These are phyloP conservation scores for Cottoperca gobio DNA, from an alignment of 2,797 vertebrate species.

Conservation along the genomic window DNA sequence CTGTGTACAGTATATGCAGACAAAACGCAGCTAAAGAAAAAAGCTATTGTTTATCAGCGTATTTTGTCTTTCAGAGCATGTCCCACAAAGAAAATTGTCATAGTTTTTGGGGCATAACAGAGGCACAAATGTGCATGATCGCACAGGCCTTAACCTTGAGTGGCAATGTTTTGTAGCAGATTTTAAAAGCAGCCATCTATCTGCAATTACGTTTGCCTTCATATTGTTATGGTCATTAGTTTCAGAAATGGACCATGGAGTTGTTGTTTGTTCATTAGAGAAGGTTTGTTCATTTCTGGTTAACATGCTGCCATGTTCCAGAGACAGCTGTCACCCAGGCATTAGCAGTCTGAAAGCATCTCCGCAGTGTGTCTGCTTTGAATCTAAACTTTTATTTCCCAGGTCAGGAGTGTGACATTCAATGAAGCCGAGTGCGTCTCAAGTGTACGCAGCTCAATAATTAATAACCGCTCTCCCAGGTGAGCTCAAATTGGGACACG, in stretches of 20 bases:
- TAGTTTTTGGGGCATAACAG: slow-evolving; percentile 52
- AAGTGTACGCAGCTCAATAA: slow-evolving; percentile 95
- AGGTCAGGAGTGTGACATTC: slow-evolving; percentile 92
- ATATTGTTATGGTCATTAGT: slow-evolving; percentile 66
- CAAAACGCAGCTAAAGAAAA: slow-evolving; percentile 70
- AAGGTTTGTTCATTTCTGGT: slow-evolving; percentile 77
- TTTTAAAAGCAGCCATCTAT: slow-evolving; percentile 55
- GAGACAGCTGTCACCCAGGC: slow-evolving; percentile 81
- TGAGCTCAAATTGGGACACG: slow-evolving; percentile 95
- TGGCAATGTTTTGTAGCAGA: slow-evolving; percentile 49
- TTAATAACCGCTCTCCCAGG: slow-evolving; percentile 96
- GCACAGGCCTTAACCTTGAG: slow-evolving; percentile 65
- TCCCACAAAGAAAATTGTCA: slow-evolving; percentile 62
- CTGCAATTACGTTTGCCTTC: slow-evolving; percentile 59
- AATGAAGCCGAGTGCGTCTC: slow-evolving; percentile 90
- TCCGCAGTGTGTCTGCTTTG: slow-evolving; percentile 88
- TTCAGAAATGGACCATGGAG: slow-evolving; percentile 74
- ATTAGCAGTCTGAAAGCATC: slow-evolving; percentile 88
- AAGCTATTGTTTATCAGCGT: slow-evolving; percentile 65
- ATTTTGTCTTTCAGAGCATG: slow-evolving; percentile 39
- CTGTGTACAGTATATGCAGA: slow-evolving; percentile 75
- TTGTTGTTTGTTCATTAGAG: slow-evolving; percentile 77
- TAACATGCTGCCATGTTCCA: slow-evolving; percentile 71
- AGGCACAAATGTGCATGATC: slow-evolving; percentile 39
- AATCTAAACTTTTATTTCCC: slow-evolving; percentile 90